Conservation (phyloP, 2,797 vertebrate species). For the Echiichthys vipera region DNA sequence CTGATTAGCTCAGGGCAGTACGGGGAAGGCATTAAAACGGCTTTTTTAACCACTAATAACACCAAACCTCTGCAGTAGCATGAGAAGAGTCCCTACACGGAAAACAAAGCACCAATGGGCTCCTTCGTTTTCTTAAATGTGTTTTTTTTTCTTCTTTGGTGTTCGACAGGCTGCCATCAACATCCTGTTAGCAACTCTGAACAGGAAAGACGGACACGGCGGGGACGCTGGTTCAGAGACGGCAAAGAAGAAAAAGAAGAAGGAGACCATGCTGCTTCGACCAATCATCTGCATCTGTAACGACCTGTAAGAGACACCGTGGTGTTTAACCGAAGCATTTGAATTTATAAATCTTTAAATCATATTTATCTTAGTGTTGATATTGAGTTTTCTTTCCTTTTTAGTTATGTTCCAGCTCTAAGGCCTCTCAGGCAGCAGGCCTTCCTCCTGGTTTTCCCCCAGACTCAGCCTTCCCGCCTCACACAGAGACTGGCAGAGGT, state of each 20-base stretch:
- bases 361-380: background rate
- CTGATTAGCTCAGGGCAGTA: too few relatives aligned
- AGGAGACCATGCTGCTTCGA: conserved; percentile 85
- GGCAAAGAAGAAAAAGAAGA: conserved; percentile 84
- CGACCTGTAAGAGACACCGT: conserved; percentile 87
- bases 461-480: conserved; percentile 89
- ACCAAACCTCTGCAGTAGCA: too few relatives aligned
- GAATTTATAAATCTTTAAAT: background rate
- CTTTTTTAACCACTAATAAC: too few relatives aligned
- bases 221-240: conserved; percentile 58
- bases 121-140: background rate
- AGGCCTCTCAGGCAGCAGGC: conserved; percentile 92
- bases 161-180: conserved; percentile 89
- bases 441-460: conserved; percentile 90
- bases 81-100: too few relatives aligned
- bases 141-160: background rate
- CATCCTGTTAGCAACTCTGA: conserved; percentile 88
- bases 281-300: conserved; percentile 98
- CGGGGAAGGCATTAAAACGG: too few relatives aligned
- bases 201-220: conserved; percentile 84
- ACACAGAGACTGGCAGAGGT: conserved; percentile 94
- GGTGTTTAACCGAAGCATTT: background rate
- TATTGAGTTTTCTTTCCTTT: background rate
- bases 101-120: background rate
- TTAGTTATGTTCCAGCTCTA: conserved; percentile 91